phyloP scores from a whole-genome alignment of 2,797 vertebrate species.

The Orestias chungarensis region DNA sequence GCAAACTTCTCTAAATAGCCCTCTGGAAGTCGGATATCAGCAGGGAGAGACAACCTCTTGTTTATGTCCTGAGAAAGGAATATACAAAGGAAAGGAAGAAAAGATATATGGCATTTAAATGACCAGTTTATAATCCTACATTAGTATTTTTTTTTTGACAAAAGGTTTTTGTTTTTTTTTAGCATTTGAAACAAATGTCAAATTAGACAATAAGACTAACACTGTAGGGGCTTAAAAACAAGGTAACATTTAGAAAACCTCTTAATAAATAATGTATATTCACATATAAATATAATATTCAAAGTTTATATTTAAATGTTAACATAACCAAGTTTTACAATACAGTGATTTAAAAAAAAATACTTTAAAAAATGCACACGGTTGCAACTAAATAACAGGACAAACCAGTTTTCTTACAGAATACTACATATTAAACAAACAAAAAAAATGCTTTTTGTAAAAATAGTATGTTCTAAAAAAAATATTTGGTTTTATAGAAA shows the following conservation, averaged over 20 bases:
- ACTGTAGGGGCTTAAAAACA: background rate
- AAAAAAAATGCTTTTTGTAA: too few relatives aligned
- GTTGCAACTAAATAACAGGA: too few relatives aligned
- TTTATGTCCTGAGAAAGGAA: slow-evolving; percentile 81
- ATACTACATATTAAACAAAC: too few relatives aligned
- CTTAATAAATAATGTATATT: background rate
- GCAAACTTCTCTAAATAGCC: slow-evolving; percentile 85
- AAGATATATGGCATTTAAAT: background rate
- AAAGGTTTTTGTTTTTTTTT: background rate
- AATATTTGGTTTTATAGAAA: too few relatives aligned
- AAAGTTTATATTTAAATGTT: background rate
- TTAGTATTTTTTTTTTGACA: background rate
- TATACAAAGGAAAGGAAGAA: background rate
- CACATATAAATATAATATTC: background rate
- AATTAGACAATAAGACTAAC: background rate
- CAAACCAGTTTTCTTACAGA: too few relatives aligned
- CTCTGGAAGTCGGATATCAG: slow-evolving; percentile 84
- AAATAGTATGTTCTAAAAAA: background rate
- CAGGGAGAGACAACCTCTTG: slow-evolving; percentile 84
- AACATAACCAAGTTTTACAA: background rate
- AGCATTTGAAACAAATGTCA: background rate
- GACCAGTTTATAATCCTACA: background rate
- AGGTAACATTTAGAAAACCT: background rate
- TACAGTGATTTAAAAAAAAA: background rate
- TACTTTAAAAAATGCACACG: background rate